A percentile compares a stretch with the other conserved stretches of the same genome.
Evolutionary conservation across 2,888 invertebrate genomes (phyloP).

Genomic region (Clepsis dumicolana): DNA sequence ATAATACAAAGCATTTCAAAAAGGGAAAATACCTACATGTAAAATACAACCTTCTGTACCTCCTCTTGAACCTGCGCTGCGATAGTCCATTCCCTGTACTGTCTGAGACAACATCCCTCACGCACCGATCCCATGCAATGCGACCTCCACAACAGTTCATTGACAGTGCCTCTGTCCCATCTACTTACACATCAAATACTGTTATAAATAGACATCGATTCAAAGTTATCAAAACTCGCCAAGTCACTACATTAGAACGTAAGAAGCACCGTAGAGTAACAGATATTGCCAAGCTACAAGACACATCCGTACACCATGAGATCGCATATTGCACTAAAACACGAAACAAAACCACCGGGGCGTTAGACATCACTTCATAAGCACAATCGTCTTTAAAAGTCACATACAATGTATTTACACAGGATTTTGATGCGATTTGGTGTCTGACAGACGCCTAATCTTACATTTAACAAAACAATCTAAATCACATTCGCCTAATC

Average conservation of each 20-base stretch:
- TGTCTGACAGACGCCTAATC: constrained; percentile 17
- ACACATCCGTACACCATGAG: constrained; percentile 56
- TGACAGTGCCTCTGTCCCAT: constrained; percentile 39
- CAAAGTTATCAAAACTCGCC: constrained; percentile 26
- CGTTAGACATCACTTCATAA: constrained; percentile 51
- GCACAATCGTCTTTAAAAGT: constrained; percentile 49
- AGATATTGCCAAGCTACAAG: constrained; percentile 53
- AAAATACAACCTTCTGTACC: constrained; percentile 79
- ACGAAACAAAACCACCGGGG: constrained; percentile 21
- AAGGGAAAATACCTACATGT: constrained; percentile 82
- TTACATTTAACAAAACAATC: constrained; percentile 24
- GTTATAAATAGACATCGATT: constrained; percentile 47
- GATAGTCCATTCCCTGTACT: constrained; percentile 47
- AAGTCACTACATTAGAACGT: constrained; percentile 41
- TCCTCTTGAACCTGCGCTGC: constrained; percentile 55
- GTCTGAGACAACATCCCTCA: constrained; percentile 43
- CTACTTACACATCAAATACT: constrained; percentile 33
- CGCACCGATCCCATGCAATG: constrained; percentile 49
- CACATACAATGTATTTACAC: constrained; percentile 65
- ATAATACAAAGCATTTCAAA: constrained; percentile 84
- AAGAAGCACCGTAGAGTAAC: constrained; percentile 56
- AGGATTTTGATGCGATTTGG: constrained; percentile 46
- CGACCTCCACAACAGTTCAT: constrained; percentile 54
- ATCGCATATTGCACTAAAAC: constrained; percentile 68
- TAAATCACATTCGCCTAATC: constrained; percentile 21